A percentile compares a stretch with the other conserved stretches of the same genome.
Evolutionary conservation across 2,888 invertebrate genomes (phyloP).

Genomic region (Prenolepis imparis): DNA sequence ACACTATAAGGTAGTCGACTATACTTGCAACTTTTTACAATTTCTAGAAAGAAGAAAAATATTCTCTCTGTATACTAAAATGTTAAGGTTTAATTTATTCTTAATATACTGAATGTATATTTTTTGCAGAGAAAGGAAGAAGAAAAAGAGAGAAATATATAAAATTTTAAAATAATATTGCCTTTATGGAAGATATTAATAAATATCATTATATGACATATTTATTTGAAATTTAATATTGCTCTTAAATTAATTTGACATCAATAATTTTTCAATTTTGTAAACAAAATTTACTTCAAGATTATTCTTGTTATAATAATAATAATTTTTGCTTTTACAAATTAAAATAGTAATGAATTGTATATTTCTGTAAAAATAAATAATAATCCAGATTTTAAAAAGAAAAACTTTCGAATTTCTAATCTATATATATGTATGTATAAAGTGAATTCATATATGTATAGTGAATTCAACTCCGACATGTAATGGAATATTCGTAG

Average conservation of each 20-base stretch:
- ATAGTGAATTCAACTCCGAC: neutral
- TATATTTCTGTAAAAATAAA: neutral
- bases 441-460: neutral
- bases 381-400: neutral
- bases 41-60: neutral
- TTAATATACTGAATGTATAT: neutral
- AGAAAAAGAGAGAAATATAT: neutral
- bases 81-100: neutral
- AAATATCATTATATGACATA: neutral
- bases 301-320: neutral
- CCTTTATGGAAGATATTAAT: neutral
- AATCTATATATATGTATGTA: neutral
- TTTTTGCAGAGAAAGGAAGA: neutral
- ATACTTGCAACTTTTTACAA: neutral
- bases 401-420: neutral
- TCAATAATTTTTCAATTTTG: neutral
- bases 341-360: neutral
- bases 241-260: neutral
- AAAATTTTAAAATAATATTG: neutral
- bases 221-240: neutral
- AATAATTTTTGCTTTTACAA: neutral
- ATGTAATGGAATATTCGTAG: conserved; percentile 25
- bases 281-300: conserved; percentile 14
- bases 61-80: neutral
- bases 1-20: neutral